Evolutionary conservation across 2,888 invertebrate genomes (phyloP).

Genomic region (Calliphora vomitoria): DNA sequence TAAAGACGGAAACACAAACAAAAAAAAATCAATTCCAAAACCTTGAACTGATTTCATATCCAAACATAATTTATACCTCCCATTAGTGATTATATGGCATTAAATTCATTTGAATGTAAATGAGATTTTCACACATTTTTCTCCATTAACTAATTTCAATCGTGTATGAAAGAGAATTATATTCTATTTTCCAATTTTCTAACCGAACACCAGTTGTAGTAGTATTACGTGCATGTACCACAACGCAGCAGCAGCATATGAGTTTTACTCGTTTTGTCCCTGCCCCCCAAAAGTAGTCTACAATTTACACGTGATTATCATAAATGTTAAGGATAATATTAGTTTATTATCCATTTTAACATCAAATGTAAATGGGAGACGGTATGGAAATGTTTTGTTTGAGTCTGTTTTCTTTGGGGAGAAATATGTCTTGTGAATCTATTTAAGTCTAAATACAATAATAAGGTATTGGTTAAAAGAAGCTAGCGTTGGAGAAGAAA

Average conservation of each 20-base stretch:
- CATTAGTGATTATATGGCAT: constrained; percentile 30
- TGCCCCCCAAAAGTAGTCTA: constrained; percentile 7
- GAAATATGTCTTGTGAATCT: not conserved
- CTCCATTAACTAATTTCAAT: constrained; percentile 33
- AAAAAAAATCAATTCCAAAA: constrained; percentile 21
- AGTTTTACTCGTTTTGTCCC: not conserved
- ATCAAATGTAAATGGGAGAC: constrained; percentile 42
- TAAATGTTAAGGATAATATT: constrained; percentile 67
- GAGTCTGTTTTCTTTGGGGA: not conserved
- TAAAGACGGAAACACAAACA: not conserved
- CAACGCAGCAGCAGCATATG: not conserved
- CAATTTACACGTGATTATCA: constrained; percentile 70
- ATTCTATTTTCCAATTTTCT: constrained; percentile 23
- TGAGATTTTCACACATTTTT: constrained; percentile 22
- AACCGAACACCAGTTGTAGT: not conserved
- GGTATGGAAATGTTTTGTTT: constrained; percentile 2
- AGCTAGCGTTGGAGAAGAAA: not conserved
- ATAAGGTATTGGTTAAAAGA: not conserved
- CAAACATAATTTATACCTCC: constrained; percentile 33
- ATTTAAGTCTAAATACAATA: not conserved
- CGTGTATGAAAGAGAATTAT: constrained; percentile 22
- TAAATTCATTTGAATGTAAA: constrained; percentile 47
- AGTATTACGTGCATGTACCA: not conserved
- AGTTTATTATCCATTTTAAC: constrained; percentile 57
- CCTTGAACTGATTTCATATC: constrained; percentile 27